Evolutionary conservation across 2,797 vertebrate species (phyloP).

Genomic region (Sitta carolinensis): DNA sequence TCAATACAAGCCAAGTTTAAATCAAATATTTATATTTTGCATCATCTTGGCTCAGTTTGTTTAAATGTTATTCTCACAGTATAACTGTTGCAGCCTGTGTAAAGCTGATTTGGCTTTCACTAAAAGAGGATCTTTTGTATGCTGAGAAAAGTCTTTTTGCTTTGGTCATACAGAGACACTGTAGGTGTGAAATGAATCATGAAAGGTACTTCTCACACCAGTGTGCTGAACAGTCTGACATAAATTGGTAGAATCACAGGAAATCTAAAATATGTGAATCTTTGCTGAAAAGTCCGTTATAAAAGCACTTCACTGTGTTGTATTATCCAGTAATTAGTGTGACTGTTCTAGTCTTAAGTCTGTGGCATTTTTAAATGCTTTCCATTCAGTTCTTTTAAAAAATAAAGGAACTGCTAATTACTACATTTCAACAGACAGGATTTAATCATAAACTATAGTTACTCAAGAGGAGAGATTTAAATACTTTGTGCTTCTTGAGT

Average conservation of each 20-base stretch:
- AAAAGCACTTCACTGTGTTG: not conserved
- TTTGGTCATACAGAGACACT: not conserved
- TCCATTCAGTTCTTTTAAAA: not conserved
- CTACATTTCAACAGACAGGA: not conserved
- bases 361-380: not conserved
- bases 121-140: not conserved
- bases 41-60: slow-evolving; percentile 52
- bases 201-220: not conserved
- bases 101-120: not conserved
- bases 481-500: not conserved
- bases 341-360: not conserved
- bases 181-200: not conserved
- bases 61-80: slow-evolving; percentile 23
- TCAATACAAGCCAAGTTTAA: slow-evolving; percentile 55
- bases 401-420: not conserved
- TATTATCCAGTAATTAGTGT: not conserved
- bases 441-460: not conserved
- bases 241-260: not conserved
- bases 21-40: slow-evolving; percentile 57
- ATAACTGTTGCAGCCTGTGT: not conserved
- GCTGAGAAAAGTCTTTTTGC: not conserved
- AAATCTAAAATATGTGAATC: not conserved
- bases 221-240: not conserved
- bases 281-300: not conserved
- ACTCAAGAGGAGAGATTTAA: not conserved